Base-by-base conservation (phyloP, 2,113 vertebrate genomes). In the Pedionomus torquatus region DNA sequence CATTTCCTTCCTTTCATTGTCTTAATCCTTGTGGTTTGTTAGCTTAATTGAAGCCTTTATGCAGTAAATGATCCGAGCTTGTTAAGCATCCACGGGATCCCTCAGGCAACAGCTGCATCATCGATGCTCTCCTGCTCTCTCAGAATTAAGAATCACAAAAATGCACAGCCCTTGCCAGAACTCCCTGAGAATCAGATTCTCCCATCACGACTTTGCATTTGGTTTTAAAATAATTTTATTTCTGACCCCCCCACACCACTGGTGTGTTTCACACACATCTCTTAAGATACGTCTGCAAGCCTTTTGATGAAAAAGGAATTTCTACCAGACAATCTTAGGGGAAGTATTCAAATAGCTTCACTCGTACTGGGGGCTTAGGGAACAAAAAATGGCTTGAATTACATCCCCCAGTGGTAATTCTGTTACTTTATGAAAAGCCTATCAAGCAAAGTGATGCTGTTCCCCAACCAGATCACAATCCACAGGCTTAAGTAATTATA, bases 1-100 rank as follows among this genome's bases (percentile, higher is more conserved):
- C 6, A 51, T 65, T 80, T 80, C 86, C 92, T 83, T 69, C 72
- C 35, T 76, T 51, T 83, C 63, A 75, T 76, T 95, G 77, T 33
- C 68, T 83, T 92, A 92, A 89, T 87, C 92, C 89, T 83, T 92
- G 95, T 76, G 95, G 66, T 92, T 95, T 92, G 71, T 79, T 86
- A 54, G 51, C n/a, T 89, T 87, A 87, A 90, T 92, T 94, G 89
- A 44, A 90, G 86, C 35, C 5, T 51, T 95, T 70, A 71, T 33
- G 52, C 68, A 44, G 46, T 25, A 61, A 90, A 89, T 41, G 12
- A 83, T 83, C 16, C 16, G 60, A 75, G 61, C 71, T 60, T 55
- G 64, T 79, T 75, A 71, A 65, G 41, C 35, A 61, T 57, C 57
- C 10, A 12, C 26, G 51, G 30, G 82, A 75, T 94, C 86, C 95